Percentiles rank a stretch among this genome's conserved stretches.
These are phyloP conservation scores for Lucilia cuprina DNA, from an alignment of 1,140 invertebrate genomes.

Conservation along the genomic window DNA sequence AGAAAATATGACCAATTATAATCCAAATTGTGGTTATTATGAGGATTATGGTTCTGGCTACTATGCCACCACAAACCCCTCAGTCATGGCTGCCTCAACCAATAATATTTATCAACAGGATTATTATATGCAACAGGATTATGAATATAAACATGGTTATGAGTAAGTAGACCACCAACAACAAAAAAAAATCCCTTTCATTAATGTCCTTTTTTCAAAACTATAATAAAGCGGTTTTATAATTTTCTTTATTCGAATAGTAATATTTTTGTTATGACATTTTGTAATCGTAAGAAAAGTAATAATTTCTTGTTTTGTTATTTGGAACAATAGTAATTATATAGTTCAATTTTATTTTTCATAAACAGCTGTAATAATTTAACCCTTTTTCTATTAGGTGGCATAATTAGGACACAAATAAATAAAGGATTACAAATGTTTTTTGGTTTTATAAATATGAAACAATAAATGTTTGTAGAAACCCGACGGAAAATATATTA, in stretches of 20 bases:
- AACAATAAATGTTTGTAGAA: neutral
- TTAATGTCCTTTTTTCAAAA: no score
- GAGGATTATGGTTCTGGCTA: constrained; percentile 56
- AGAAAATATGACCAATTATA: constrained; percentile 58
- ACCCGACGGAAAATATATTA: neutral
- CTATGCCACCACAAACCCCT: neutral
- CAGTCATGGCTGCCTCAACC: constrained; percentile 48
- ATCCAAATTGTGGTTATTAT: constrained; percentile 61
- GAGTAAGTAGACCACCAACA: constrained; percentile 56
- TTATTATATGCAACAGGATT: constrained; percentile 61
- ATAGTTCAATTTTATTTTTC: neutral
- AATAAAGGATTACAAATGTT: constrained; percentile 14
- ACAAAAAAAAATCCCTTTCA: no score
- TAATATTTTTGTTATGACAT: neutral
- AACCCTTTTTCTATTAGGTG: neutral
- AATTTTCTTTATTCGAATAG: neutral
- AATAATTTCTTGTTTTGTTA: no score
- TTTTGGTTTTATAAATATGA: neutral
- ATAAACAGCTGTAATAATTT: neutral
- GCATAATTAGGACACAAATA: neutral
- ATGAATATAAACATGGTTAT: constrained; percentile 60
- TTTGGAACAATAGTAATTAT: neutral
- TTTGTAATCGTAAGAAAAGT: neutral
- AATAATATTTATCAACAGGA: constrained; percentile 60
- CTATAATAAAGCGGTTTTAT: neutral